phyloP scores from a whole-genome alignment of 2,888 invertebrate genomes.

The Hypselothyrea guttata region DNA sequence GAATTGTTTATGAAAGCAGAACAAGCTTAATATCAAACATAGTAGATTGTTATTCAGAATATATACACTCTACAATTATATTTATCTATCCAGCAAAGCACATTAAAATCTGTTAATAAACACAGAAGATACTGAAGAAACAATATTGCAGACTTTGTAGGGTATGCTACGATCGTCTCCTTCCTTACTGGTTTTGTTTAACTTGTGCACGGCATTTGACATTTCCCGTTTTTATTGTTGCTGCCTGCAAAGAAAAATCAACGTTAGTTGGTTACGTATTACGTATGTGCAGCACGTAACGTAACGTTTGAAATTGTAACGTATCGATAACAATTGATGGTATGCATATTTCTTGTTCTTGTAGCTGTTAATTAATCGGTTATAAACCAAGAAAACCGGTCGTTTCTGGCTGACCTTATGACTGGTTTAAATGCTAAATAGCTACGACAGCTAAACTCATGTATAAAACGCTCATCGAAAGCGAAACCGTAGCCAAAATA shows the following conservation, averaged over 20 bases:
- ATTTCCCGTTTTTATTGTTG: conserved; percentile 45
- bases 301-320: conserved; percentile 19
- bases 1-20: too few species aligned
- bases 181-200: conserved; percentile 8
- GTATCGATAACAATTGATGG: conserved; percentile 31
- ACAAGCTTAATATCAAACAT: too few species aligned
- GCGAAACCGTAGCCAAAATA: conserved; percentile 35
- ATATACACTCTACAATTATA: too few species aligned
- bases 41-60: too few species aligned
- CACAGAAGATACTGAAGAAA: too few species aligned
- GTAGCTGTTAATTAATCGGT: not conserved
- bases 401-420: conserved; percentile 56
- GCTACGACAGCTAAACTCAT: conserved; percentile 25
- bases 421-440: conserved; percentile 46
- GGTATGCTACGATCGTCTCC: too few species aligned
- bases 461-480: conserved; percentile 35
- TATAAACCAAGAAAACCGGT: conserved; percentile 51
- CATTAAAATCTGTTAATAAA: too few species aligned
- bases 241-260: conserved; percentile 9
- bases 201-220: conserved; percentile 39
- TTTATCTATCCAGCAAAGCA: too few species aligned
- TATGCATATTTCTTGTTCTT: not conserved
- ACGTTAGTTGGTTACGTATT: conserved; percentile 9
- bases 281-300: conserved; percentile 36
- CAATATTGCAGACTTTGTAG: too few species aligned